A percentile compares a stretch with the other conserved stretches of the same genome.
Evolutionary conservation across 2,888 invertebrate species (phyloP).

Genomic region (Lasioglossum zephyrum): DNA sequence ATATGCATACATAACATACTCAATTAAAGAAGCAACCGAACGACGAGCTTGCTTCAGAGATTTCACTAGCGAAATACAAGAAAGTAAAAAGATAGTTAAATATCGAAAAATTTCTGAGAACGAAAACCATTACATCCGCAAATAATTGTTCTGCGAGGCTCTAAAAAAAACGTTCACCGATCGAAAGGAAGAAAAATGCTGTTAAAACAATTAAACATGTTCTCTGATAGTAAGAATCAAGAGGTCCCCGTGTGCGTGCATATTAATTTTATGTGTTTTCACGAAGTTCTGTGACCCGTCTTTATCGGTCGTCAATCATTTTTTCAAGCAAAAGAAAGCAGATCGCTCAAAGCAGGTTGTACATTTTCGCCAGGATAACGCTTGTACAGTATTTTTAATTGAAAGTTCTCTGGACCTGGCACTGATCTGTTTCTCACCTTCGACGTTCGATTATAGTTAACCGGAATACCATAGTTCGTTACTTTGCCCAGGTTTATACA

Average conservation of each 20-base stretch:
- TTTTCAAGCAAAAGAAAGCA: conserved; percentile 59
- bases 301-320: conserved; percentile 55
- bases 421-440: conserved; percentile 69
- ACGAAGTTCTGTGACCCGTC: conserved; percentile 33
- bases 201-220: not conserved
- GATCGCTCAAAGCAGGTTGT: conserved; percentile 71
- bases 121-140: conserved; percentile 6
- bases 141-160: conserved; percentile 16
- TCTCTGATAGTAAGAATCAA: conserved; percentile 42
- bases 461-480: conserved; percentile 52
- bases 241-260: conserved; percentile 54
- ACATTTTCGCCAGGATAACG: conserved; percentile 77
- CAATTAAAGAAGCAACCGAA: conserved; percentile 27
- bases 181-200: not conserved
- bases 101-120: conserved; percentile 37
- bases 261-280: conserved; percentile 47
- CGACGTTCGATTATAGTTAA: conserved; percentile 62
- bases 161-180: conserved; percentile 14
- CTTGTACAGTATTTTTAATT: conserved; percentile 82
- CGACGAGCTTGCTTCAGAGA: conserved; percentile 25
- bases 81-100: conserved; percentile 58
- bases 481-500: conserved; percentile 67
- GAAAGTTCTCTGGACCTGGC: conserved; percentile 72
- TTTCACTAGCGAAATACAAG: conserved; percentile 47
- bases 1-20: conserved; percentile 32